Conservation (phyloP, 30 jellyfish, hydroid and myxozoan genomes). For the Hydra vulgaris region DNA sequence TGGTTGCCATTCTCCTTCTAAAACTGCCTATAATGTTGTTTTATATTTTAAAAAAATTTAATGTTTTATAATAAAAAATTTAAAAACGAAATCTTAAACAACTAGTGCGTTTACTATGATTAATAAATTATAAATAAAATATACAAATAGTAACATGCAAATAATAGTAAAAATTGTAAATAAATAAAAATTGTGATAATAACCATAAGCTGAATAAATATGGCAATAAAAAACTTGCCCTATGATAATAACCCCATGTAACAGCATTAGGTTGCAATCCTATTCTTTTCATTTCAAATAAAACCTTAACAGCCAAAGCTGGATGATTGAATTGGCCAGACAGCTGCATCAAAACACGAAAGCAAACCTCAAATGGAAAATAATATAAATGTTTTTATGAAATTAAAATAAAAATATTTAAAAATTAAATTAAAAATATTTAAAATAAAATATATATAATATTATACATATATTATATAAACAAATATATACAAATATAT, state of each 20-base stretch:
- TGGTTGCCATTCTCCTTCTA: conserved; percentile 84
- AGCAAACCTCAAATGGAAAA: conserved; percentile 60
- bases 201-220: too few relatives aligned
- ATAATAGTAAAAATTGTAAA: too few relatives aligned
- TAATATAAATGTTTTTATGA: background rate
- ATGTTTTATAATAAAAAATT: too few relatives aligned
- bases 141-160: too few relatives aligned
- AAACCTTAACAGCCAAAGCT: conserved; percentile 93
- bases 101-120: too few relatives aligned
- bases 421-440: background rate
- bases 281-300: conserved; percentile 77
- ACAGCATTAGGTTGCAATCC: conserved; percentile 86
- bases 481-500: too few relatives aligned
- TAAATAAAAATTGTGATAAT: too few relatives aligned
- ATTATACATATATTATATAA: too few relatives aligned
- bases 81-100: too few relatives aligned
- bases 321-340: conserved; percentile 98
- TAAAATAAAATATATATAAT: background rate
- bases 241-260: conserved; percentile 94
- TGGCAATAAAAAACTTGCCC: conserved; percentile 50
- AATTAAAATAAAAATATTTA: background rate
- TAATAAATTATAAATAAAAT: too few relatives aligned
- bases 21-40: conserved; percentile 56
- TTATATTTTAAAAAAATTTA: too few relatives aligned
- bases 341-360: conserved; percentile 87